Percentiles rank a stretch among this genome's conserved stretches.
These are phyloP conservation scores for Artemia sp. DNA, from an alignment of 2,888 invertebrate genomes.

Conservation along the genomic window DNA sequence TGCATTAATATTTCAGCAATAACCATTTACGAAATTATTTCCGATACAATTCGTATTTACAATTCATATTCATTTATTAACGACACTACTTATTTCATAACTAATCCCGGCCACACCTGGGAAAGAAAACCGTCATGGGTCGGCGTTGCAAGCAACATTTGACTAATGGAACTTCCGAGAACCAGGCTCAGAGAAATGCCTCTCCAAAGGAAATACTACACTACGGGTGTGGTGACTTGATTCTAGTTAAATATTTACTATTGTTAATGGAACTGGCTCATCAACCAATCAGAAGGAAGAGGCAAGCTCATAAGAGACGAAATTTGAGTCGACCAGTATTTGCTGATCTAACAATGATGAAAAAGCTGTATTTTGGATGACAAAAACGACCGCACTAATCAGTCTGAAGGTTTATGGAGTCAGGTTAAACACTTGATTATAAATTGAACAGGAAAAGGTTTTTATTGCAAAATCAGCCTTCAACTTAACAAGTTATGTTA, in stretches of 20 bases:
- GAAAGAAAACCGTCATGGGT: too few relatives aligned
- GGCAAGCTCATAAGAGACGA: neutral
- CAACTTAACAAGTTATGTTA: neutral
- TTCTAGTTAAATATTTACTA: conserved; percentile 5
- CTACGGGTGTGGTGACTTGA: conserved; percentile 1
- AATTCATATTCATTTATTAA: too few relatives aligned
- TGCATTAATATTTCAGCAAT: too few relatives aligned
- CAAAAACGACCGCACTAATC: too few relatives aligned
- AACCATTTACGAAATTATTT: too few relatives aligned
- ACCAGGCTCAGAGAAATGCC: neutral
- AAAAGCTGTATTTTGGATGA: neutral
- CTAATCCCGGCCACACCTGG: too few relatives aligned
- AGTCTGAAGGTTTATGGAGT: too few relatives aligned
- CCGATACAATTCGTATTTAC: too few relatives aligned
- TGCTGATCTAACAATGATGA: conserved; percentile 5
- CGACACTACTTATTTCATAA: too few relatives aligned
- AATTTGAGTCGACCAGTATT: conserved; percentile 10
- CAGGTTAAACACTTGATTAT: too few relatives aligned
- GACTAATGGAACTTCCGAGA: too few relatives aligned
- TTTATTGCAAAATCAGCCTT: neutral
- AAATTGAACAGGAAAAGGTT: conserved; percentile 6
- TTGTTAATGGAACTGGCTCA: conserved; percentile 13
- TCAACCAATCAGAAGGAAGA: conserved; percentile 13
- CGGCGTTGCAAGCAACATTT: too few relatives aligned
- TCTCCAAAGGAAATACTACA: conserved; percentile 8